Base-by-base conservation (phyloP, 2,113 vertebrate species). In the Crypturellus undulatus region DNA sequence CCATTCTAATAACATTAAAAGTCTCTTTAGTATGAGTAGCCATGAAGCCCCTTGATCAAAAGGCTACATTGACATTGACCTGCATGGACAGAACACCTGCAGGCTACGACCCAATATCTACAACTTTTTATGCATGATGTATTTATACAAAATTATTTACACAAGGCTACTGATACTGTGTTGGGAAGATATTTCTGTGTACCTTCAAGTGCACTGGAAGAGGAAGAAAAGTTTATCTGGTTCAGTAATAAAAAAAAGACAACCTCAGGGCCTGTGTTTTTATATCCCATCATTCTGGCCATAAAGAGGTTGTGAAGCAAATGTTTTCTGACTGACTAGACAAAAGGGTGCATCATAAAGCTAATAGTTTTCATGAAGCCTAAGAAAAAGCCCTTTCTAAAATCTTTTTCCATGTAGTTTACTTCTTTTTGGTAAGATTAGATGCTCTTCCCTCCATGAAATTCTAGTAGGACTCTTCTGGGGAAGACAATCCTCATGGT, bases 81-180 rank as follows among this genome's bases (percentile, higher is more conserved):
- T 9, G 3, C 13, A 10, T 26, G 38, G 40, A 54, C 71, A 93
- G 52, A n/a, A 68, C 65, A 49, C 9, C 30, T 32, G 32, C n/a
- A 58, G 21, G 12, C 6, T 2, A 79, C 32, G 65, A 22, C 77
- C 6, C 49, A 56, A 58, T 38, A 30, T 9, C 18, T 12, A 19
- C 14, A 25, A 52, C 34, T 71, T 51, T 14, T 9, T 28, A 36
- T 12, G 9, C 8, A 24, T 7, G 17, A 71, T 65, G 20, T 25
- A 13, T 81, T 9, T 38, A 19, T 3, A 30, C 3, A 6, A 71
- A 4, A 25, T 25, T 68, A 24, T 0, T 25, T 72, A 28, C 0
- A 19, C 18, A 64, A 34, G 19, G 60, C 19, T 45, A 70, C 60
- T 8, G 58, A 81, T 42, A 91, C 11, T 68, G 26, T 42, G 69